These are phyloP conservation scores for Muntiacus muntjak DNA, from an alignment of 2,113 vertebrate species.

Conservation along the genomic window DNA sequence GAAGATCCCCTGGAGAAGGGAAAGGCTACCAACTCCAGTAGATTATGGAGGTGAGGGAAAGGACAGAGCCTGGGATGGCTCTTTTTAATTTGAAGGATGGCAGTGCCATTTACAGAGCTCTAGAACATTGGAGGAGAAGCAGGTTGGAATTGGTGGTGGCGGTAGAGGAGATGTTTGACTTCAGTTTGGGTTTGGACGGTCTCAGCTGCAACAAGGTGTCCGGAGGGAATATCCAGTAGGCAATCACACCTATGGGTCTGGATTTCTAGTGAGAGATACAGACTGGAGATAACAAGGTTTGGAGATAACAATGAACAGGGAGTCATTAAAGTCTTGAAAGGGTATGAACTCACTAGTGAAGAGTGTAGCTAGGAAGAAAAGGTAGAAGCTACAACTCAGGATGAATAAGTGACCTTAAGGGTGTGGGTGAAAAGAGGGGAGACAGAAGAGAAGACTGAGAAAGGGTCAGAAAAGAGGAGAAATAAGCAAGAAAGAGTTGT, in stretches of 20 bases:
- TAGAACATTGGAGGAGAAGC: not conserved
- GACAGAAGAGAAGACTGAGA: not conserved
- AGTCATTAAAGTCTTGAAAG: constrained; percentile 19
- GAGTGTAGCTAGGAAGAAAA: not conserved
- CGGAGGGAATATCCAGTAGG: not conserved
- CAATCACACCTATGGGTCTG: not conserved
- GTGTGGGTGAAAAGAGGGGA: not conserved
- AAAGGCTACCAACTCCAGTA: not conserved
- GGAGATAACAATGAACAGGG: not conserved
- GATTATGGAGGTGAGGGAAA: not conserved
- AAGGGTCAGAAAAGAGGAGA: not conserved
- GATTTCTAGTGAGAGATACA: not conserved
- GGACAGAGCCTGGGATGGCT: not conserved
- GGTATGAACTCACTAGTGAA: not conserved
- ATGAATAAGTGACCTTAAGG: not conserved
- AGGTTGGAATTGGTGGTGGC: not conserved
- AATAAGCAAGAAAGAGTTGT: not conserved
- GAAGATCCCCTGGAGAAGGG: not conserved
- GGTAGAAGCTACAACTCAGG: not conserved
- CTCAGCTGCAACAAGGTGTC: not conserved
- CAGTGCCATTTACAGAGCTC: not conserved
- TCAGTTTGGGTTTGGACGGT: not conserved
- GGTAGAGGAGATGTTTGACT: not conserved
- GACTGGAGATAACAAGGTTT: not conserved
- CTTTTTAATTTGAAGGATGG: not conserved